phyloP scores from a whole-genome alignment of 2,113 vertebrate genomes.

The Cathartes aura region DNA sequence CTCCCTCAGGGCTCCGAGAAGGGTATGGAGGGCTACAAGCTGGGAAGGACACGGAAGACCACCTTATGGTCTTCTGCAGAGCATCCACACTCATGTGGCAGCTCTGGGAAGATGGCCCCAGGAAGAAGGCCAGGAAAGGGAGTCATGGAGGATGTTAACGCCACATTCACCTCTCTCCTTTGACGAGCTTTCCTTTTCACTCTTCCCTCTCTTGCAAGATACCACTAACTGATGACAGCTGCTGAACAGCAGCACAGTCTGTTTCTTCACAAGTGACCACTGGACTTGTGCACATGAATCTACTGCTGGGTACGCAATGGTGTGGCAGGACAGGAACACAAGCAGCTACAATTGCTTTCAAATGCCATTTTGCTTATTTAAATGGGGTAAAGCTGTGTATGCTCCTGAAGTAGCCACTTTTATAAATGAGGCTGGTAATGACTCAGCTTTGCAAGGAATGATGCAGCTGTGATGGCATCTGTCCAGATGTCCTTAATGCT shows the following conservation, averaged over 20 bases:
- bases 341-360: not conserved
- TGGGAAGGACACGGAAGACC: not conserved
- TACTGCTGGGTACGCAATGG: rapidly evolving
- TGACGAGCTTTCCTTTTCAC: not conserved
- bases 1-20: not conserved
- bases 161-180: not conserved
- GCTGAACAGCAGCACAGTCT: not conserved
- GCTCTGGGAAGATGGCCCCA: not conserved
- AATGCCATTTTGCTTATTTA: not conserved
- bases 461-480: not conserved
- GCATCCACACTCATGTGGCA: rapidly evolving
- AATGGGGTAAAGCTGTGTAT: not conserved
- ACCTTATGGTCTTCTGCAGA: not conserved
- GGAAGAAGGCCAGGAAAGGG: not conserved
- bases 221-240: not conserved
- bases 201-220: not conserved
- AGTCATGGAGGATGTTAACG: not conserved
- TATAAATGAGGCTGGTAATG: not conserved
- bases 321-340: not conserved
- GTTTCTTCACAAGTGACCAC: not conserved
- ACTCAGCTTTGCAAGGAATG: not conserved
- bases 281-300: not conserved
- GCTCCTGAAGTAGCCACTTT: not conserved
- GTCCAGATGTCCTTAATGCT: not conserved
- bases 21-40: rapidly evolving